Evolutionary conservation across 2,888 invertebrate genomes (phyloP).

Genomic region (Agonopterix heracliana): DNA sequence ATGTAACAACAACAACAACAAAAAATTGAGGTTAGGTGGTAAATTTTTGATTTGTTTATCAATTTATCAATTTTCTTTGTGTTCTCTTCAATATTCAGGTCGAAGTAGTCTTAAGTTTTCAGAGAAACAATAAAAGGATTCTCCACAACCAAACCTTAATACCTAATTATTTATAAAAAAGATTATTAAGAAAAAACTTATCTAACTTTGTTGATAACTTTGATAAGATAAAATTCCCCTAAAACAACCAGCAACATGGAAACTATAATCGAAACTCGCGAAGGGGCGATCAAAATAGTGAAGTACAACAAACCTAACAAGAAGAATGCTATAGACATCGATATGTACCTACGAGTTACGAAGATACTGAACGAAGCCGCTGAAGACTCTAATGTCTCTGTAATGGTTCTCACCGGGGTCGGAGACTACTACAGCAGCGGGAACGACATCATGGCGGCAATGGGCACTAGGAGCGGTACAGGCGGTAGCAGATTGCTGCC

Average conservation of each 20-base stretch:
- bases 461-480: conserved; percentile 22
- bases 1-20: too few species aligned
- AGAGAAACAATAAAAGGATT: too few species aligned
- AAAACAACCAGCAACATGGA: conserved; percentile 16
- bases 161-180: too few species aligned
- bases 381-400: conserved; percentile 77
- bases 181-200: too few species aligned
- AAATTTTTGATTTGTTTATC: too few species aligned
- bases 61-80: too few species aligned
- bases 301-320: conserved; percentile 85
- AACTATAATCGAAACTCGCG: conserved; percentile 37
- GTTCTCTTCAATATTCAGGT: too few species aligned
- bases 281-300: conserved; percentile 64
- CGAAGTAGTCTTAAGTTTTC: too few species aligned
- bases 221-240: too few species aligned
- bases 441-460: conserved; percentile 78
- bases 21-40: too few species aligned
- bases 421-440: conserved; percentile 92
- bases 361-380: conserved; percentile 82
- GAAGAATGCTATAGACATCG: conserved; percentile 84
- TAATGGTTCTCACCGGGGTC: conserved; percentile 86
- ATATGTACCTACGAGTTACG: conserved; percentile 81
- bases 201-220: too few species aligned
- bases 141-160: too few species aligned
- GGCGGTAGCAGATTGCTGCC: conserved; percentile 27